Base-by-base conservation (phyloP, 2,797 vertebrate species). In the Halcyon smyrnensis region DNA sequence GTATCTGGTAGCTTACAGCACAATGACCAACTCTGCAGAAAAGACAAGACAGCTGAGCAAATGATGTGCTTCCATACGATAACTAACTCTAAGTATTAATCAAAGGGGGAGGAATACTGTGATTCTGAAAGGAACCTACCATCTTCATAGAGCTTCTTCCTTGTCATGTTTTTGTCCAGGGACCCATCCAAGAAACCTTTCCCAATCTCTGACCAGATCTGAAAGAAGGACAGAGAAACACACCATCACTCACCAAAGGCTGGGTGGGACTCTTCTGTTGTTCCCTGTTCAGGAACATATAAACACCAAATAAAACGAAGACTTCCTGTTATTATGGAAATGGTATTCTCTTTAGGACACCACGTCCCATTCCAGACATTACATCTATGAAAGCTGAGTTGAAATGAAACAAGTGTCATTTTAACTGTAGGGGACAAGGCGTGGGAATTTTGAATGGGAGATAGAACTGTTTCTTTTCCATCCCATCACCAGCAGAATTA, bases 141-240 rank as follows among this genome's bases (percentile, higher is more conserved):
- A 11, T 98, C 98, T 97, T 99, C 98, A 4, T 99, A 99, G 71
- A 98, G 98, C 13, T 98, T 98, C 96, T 99, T 99, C 69, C 99
- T 98, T 96, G 98, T 99, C 75, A 97, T 88, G 96, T 98, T 99
- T 97, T 99, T 99, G 97, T 99, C 99, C 95, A 99, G 95, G 43
- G 99, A 99, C 9, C 99, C 99, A 81, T 99, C 99, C 97, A 99
- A 95, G 97, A 99, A 99, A 74, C 99, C 99, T 93, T 98, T 99
- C 37, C 99, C 99, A 37, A 99, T 99, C 97, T 99, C 99, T 12
- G 99, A 98, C 99, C 99, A 99, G 96, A 99, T 99, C 99, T 99
- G 96, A 69, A 91, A 97, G 32, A 94, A 81, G 8, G 54, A 95
- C 62, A 95, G n/a, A 93, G 30, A 93, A 89, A 9, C 86, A 24